Base-by-base conservation (phyloP, 2,113 vertebrate genomes). In the Melierax canorus region DNA sequence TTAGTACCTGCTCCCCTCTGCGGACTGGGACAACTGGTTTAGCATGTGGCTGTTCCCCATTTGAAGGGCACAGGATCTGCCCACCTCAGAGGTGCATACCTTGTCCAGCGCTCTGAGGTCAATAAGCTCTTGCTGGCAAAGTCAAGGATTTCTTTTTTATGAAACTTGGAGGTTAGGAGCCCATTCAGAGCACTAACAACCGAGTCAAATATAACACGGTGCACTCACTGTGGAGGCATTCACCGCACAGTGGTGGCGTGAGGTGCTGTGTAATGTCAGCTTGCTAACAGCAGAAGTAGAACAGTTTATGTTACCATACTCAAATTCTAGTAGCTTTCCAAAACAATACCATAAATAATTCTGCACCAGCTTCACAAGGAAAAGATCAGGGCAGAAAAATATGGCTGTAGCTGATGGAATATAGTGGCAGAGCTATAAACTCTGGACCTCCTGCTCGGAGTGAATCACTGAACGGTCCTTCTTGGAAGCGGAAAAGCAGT, bases 11-110 rank as follows among this genome's bases (percentile, higher is more conserved):
- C 4, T 80, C 17, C 30, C 15, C 60, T 39, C 34, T 9, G 48
- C 39, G 48, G 32, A 63, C 58, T 38, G 26, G 46, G 59, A 51
- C 34, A 55, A 56, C 46, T 53, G 46, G 39, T 60, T 56, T 18
- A 20, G 36, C 2, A 0, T 0, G 1, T 4, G 38, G 53, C 27
- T 23, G 2, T 9, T 90, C 53, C 59, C 63, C 38, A 8, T 34
- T 24, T 29, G 32, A 69, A 80, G 50, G 29, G 32, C 11, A 19
- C 36, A n/a, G 34, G 50, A 71, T 36, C 22, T 6, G 64, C 50
- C 45, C 62, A 30, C 11, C 36, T 23, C 10, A 1, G 19, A 26
- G 30, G 19, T 4, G 4, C 9, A 1, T 18, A 53, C 16, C 34
- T 41, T 20, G 17, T 19, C 30, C 64, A 67, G 36, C 1, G 1